Base-by-base conservation (phyloP, 2,113 vertebrate species). In the Rhineura floridana region DNA sequence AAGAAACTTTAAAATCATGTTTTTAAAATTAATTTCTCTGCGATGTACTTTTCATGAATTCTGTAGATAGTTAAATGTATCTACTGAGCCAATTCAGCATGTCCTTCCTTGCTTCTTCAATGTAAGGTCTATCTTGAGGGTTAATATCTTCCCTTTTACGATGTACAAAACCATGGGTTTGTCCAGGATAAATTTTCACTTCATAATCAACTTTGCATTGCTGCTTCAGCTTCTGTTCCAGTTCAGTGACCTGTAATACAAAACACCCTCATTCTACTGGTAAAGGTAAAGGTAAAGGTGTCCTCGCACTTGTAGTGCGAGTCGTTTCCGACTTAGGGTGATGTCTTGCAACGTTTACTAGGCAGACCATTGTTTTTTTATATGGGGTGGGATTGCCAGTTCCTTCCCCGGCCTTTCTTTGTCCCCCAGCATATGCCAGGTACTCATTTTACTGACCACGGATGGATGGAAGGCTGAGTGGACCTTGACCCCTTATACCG, bases 81-180 rank as follows among this genome's bases (percentile, higher is more conserved):
- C 97, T 98, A 36, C 97, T 97, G 59, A 99, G 94, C 98, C 98
- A 99, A 88, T 97, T 97, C 0, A 99, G 90, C 93, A 99, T 96
- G 87, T 99, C 98, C 76, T 90, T 93, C 81, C 98, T 96, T 52
- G 97, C 98, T 92, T 98, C 97, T n/a, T 98, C 96, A 81, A 98
- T 98, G 30, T 88, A 94, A 62, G 97, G 96, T 90, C 96, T 97
- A 91, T 99, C 98, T 3, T 91, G 67, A 0, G 96, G 96, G 33
- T 97, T 97, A 42, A 98, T 97, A 62, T 98, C 97, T 90, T 99
- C 98, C 92, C 93, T 97, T 93, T 98, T 98, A 4, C 98, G 98
- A 88, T 99, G 98, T 78, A 98, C 98, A 89, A 99, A 99, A 9
- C 98, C 98, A 1, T 99, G 98, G 0, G 97, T 98, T 91, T 99